Evolutionary conservation across 1,140 invertebrate species (phyloP), one percentile per base, ranked within the genome.

Genomic region (Sitodiplosis mosellana): DNA sequence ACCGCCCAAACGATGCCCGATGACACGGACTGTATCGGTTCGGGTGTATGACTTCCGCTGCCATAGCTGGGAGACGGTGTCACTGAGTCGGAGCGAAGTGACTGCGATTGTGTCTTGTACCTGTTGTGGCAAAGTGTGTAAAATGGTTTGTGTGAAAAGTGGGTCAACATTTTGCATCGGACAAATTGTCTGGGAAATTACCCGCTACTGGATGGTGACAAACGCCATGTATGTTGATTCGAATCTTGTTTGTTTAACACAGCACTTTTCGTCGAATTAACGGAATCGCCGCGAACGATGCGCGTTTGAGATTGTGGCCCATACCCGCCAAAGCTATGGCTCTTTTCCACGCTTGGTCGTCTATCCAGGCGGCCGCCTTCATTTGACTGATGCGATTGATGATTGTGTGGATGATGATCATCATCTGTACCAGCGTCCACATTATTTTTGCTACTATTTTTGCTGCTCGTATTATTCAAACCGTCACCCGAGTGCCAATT

Each of bases 321-420:
- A 55, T 87, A 87, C 15, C 85, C 86, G 19, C 83, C 83, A 57
- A 89, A 89, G 60, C 84, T 88, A 65, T 83, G 85, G 17, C 81
- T 83, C 64, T 89, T 89, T 45, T 82, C 78, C 18, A 89, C 82
- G 0, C 70, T 74, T 33, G 75, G 73, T 18, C 75, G 61, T 43
- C 70, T 59, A 15, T 40, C 45, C 21, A 52, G 53, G n/a, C 60
- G 50, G 17, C 51, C 58, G 17, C 51, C 58, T 68, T 68, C 50
- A 56, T 55, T 55, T 49, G 67, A 65, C 27, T 5, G 4, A 27
- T 27, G 27, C 10, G 27, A 27, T 5, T 51, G 73, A 65, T 0
- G 75, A 3, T n/a, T 73, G 56, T 74, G 65, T 71, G 51, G 10
- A 58, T 50, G 50, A 45, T 47, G 15, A 14, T 36, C 27, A 27